These are phyloP conservation scores for Penelope pileata DNA, from an alignment of 2,113 vertebrate genomes.

Conservation along the genomic window DNA sequence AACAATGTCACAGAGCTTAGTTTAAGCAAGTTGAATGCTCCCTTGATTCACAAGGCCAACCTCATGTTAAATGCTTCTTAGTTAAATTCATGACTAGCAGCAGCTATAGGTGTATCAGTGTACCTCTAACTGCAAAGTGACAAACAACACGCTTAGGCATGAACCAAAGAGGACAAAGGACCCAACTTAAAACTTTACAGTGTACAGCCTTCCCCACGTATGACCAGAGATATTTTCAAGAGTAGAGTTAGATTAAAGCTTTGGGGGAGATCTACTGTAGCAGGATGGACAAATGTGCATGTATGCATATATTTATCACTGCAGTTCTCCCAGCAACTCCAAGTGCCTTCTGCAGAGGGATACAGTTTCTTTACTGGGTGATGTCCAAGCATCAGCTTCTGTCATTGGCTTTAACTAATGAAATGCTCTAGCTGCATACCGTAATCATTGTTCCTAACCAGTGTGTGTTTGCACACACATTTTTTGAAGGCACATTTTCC, in stretches of 20 bases:
- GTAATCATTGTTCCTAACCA: background rate
- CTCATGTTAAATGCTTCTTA: background rate
- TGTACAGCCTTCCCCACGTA: background rate
- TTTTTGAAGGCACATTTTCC: slow-evolving; percentile 23
- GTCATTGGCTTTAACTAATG: background rate
- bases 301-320: slow-evolving; percentile 5
- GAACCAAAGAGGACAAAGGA: background rate
- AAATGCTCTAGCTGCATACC: slow-evolving; percentile 7
- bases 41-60: no score
- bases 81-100: slow-evolving; percentile 8
- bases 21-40: background rate
- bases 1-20: background rate
- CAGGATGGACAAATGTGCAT: slow-evolving; percentile 41
- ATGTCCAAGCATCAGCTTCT: slow-evolving; percentile 49
- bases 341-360: slow-evolving; percentile 43
- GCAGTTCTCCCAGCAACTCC: slow-evolving; percentile 8
- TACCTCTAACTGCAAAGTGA: background rate
- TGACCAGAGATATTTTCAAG: slow-evolving; percentile 38
- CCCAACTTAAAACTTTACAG: background rate
- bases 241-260: slow-evolving; percentile 25
- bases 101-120: slow-evolving; percentile 9
- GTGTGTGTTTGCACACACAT: background rate
- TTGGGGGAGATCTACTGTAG: slow-evolving; percentile 26
- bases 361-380: slow-evolving; percentile 59
- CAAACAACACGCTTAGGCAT: background rate